Conservation (phyloP, 2,888 invertebrate genomes). For the Gryllus longicercus region DNA sequence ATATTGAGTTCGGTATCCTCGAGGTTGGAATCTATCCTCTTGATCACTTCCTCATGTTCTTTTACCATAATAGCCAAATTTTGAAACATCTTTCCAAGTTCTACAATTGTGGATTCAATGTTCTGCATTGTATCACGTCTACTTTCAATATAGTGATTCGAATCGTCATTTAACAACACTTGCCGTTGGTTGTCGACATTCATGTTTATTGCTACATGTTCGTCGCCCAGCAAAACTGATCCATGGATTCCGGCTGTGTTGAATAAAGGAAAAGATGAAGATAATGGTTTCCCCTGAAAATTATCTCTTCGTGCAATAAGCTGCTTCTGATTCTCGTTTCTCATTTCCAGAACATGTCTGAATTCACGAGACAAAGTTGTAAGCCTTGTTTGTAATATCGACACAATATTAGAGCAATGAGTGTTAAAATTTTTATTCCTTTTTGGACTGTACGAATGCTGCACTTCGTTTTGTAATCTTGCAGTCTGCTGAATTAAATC, state of each 20-base stretch:
- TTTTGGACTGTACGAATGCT: conserved; percentile 56
- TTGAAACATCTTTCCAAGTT: conserved; percentile 96
- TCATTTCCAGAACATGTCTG: conserved; percentile 93
- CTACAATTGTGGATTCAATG: conserved; percentile 97
- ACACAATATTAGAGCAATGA: conserved; percentile 88
- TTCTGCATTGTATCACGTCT: conserved; percentile 98
- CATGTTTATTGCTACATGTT: conserved; percentile 33
- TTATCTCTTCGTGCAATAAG: conserved; percentile 91
- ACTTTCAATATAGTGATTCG: conserved; percentile 82
- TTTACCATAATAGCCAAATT: conserved; percentile 95
- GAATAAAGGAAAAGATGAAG: conserved; percentile 55
- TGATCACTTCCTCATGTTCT: conserved; percentile 97
- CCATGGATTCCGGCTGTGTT: conserved; percentile 44
- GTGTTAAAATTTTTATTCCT: conserved; percentile 71
- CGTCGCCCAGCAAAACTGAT: conserved; percentile 46
- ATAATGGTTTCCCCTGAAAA: conserved; percentile 68
- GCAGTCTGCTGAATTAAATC: conserved; percentile 95
- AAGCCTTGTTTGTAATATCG: conserved; percentile 87
- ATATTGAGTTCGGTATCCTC: conserved; percentile 94
- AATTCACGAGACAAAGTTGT: conserved; percentile 97
- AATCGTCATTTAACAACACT: conserved; percentile 42
- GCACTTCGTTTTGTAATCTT: conserved; percentile 67
- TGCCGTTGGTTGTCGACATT: conserved; percentile 52
- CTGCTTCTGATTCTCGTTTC: conserved; percentile 96
- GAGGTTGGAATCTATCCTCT: conserved; percentile 92